A percentile compares a stretch with the other conserved stretches of the same genome.
These are phyloP conservation scores for Leptopilina clavipes DNA, from an alignment of 1,140 invertebrate species.

Conservation along the genomic window DNA sequence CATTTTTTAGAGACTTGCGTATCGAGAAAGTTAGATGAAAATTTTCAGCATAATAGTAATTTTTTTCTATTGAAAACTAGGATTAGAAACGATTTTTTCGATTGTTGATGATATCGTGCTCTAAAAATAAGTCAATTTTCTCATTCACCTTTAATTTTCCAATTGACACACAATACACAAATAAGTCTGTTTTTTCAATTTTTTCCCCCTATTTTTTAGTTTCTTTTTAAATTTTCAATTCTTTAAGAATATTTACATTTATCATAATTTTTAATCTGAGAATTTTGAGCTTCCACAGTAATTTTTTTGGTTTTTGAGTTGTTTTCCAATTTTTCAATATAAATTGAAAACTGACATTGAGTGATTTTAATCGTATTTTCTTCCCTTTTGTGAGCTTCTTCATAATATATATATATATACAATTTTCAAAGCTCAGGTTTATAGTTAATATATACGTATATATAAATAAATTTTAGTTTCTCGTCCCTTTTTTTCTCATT, in stretches of 20 bases:
- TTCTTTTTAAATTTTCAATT: neutral
- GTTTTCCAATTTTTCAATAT: neutral
- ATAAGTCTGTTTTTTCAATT: slow-evolving; percentile 23
- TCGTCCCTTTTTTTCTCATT: neutral
- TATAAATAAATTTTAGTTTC: neutral
- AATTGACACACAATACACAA: neutral
- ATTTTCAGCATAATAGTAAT: neutral
- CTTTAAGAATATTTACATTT: neutral
- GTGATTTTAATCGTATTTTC: neutral
- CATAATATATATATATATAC: neutral
- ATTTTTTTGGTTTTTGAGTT: neutral
- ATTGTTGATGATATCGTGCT: neutral
- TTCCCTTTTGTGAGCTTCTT: slow-evolving; percentile 6
- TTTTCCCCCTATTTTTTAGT: neutral
- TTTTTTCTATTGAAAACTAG: slow-evolving; percentile 5
- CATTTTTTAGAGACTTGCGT: neutral
- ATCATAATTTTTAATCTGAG: neutral
- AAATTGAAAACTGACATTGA: neutral
- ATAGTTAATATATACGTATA: neutral
- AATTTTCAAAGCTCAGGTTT: neutral
- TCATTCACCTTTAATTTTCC: neutral
- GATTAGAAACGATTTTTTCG: neutral
- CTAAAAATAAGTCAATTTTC: slow-evolving; percentile 4
- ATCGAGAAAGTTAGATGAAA: neutral
- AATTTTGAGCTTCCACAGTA: neutral